Evolutionary conservation across 2,888 invertebrate species (phyloP), one percentile per base, ranked within the genome.

Genomic region (Limnephilus lunatus): DNA sequence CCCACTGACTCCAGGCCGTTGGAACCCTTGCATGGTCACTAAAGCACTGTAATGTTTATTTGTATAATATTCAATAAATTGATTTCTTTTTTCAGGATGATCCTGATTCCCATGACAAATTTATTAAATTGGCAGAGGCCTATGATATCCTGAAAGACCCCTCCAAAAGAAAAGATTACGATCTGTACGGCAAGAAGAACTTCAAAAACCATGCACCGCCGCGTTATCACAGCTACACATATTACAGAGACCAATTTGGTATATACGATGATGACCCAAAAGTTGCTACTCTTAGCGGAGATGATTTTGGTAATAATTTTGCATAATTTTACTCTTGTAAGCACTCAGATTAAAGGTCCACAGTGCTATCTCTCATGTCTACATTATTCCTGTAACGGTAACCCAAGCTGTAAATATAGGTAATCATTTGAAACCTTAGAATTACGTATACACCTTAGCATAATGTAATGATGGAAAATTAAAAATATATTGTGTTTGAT

Each of bases 111-210:
- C 98, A 98, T 95, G 97, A 97, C 85, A 97, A 97, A 94, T 99
- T 99, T 95, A 95, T 98, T 44, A 97, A 97, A 95, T 96, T 98
- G 87, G 98, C 98, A 89, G 97, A 97, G 94, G 98, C 98, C 0
- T 99, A 99, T 95, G 98, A 99, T 95, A 97, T 98, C 3, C 95
- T 99, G 25, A 98, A 98, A 95, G 98, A 98, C 95, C 97, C 98
- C 85, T 97, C 98, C 92, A 96, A 97, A 93, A 96, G 98, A 91
- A 97, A 97, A 94, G 97, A 97, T 90, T 98, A 98, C 95, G 98
- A 98, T 95, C 95, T 97, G 81, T 97, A 97, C 94, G 98, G 98
- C 3, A 98, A 98, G 94, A 97, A 97, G 93, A 97, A 97, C 68
- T 96, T 97, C 94, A 96, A 97, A 93, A 96, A 96, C 94, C 95